phyloP scores from a whole-genome alignment of 2,888 invertebrate genomes.

The Drosophila kanekoi region DNA sequence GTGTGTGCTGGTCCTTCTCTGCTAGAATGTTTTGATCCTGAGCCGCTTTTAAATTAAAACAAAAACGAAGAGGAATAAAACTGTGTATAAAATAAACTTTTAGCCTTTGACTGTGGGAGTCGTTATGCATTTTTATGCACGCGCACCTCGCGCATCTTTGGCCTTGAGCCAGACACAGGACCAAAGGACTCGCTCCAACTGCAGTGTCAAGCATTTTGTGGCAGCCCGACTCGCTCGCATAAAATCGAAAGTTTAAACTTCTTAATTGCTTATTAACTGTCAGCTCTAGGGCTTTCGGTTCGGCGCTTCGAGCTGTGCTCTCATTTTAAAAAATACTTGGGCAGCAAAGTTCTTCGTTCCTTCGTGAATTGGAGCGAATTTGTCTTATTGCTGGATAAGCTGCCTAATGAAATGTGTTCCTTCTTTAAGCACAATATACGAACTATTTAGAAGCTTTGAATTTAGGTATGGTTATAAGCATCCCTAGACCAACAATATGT shows the following conservation, averaged over 20 bases:
- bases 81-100: slow-evolving; percentile 65
- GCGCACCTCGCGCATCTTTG: slow-evolving; percentile 40
- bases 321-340: too few relatives aligned
- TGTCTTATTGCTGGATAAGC: too few relatives aligned
- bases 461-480: too few relatives aligned
- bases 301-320: too few relatives aligned
- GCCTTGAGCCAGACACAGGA: slow-evolving; percentile 36
- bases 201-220: slow-evolving; percentile 8
- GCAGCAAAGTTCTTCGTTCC: too few relatives aligned
- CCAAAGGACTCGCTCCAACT: slow-evolving; percentile 1
- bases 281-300: too few relatives aligned
- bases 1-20: slow-evolving; percentile 12
- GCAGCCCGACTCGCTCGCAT: slow-evolving; percentile 2
- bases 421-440: too few relatives aligned
- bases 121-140: slow-evolving; percentile 64
- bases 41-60: slow-evolving; percentile 52
- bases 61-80: not conserved
- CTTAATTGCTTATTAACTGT: too few relatives aligned
- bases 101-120: slow-evolving; percentile 69
- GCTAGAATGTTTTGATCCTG: slow-evolving; percentile 6
- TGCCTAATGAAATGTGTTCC: too few relatives aligned
- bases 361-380: too few relatives aligned
- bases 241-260: not conserved
- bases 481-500: too few relatives aligned
- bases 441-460: too few relatives aligned